Conservation (phyloP, 2,113 vertebrate genomes). For the Misgurnus mizolepis region DNA sequence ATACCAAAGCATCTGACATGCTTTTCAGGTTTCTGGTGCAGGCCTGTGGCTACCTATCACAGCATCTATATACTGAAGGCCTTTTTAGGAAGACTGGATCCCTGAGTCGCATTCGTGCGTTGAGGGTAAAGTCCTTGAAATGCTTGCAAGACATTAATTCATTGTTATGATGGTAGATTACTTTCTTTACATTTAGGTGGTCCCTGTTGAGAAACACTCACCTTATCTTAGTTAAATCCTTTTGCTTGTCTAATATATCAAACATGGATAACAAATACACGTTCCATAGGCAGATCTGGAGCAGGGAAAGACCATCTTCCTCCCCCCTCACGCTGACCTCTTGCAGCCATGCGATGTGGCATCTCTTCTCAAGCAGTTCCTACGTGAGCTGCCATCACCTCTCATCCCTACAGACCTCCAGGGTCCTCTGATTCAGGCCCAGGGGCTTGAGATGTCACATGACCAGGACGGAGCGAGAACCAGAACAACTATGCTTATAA, state of each 20-base stretch:
- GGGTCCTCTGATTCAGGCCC: conserved; percentile 63
- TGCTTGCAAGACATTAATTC: background rate
- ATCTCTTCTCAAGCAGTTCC: conserved; percentile 67
- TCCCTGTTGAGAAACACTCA: too few species aligned
- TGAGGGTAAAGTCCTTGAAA: conserved; percentile 59
- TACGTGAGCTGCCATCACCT: conserved; percentile 63
- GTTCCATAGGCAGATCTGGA: conserved; percentile 50
- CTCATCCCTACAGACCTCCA: conserved; percentile 63
- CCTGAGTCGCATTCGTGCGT: conserved; percentile 61
- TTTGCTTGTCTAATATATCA: background rate
- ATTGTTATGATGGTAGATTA: background rate
- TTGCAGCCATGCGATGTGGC: conserved; percentile 67
- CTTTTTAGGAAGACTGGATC: conserved; percentile 72
- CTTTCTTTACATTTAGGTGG: background rate
- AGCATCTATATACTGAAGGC: conserved; percentile 64
- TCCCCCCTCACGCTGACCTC: conserved; percentile 22
- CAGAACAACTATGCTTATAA: conserved; percentile 60
- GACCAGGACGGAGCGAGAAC: conserved; percentile 34
- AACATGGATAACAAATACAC: background rate
- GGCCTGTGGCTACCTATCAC: conserved; percentile 62
- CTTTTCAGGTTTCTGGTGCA: conserved; percentile 66
- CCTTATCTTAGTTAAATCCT: too few species aligned
- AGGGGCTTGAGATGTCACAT: conserved; percentile 48
- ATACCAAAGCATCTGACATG: background rate
- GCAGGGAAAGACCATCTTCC: conserved; percentile 51